Base-by-base conservation (phyloP, 2,797 vertebrate species). In the Hoplostethus atlanticus region DNA sequence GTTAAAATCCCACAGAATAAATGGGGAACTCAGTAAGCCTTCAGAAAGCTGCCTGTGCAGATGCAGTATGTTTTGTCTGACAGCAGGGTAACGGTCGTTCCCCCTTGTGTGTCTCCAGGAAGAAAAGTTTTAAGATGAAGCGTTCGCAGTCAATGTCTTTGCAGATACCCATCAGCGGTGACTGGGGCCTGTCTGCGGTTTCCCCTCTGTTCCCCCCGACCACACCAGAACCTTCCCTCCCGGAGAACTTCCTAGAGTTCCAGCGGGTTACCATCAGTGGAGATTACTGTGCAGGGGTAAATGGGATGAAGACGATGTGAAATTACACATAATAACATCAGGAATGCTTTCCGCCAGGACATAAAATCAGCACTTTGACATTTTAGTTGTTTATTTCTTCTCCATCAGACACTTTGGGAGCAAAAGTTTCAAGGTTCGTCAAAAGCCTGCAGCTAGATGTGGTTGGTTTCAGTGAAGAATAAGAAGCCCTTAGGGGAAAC, bases 281-380 rank as follows among this genome's bases (percentile, higher is more conserved):
- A 50, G 98, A 99, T 87, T 98, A 98, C 94, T 99, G 98, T 87
- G 97, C 98, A 0, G 98, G 98, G 96, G 97, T 98, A 96, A 83
- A 66, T n/a, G 21, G 4, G 1, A 56, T 17, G 4, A 34, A 58
- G 5, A 15, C 28, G 8, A 36, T 40, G 10, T 61, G 46, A 34
- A 48, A 6, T 15, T 9, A n/a, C 25, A 62, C 42, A 47, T 5
- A 61, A 15, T 3, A n/a, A 50, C 17, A 50, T 10, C 17, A 50
- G n/a, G 6, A 21, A 50, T 9, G n/a, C 16, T 47, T 16, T 47
- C 15, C 3, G 15, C 47, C 47, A 17, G 13, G 11, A 11, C 3
- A 11, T 13, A 44, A 11, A 44, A 13, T 11, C 8, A 44, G 13
- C 10, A 44, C 9, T 44, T 44, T 44, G 42, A 44, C 10, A 44